These are phyloP conservation scores for Medauroidea extradentata DNA, from an alignment of 1,140 invertebrate species.

Conservation along the genomic window DNA sequence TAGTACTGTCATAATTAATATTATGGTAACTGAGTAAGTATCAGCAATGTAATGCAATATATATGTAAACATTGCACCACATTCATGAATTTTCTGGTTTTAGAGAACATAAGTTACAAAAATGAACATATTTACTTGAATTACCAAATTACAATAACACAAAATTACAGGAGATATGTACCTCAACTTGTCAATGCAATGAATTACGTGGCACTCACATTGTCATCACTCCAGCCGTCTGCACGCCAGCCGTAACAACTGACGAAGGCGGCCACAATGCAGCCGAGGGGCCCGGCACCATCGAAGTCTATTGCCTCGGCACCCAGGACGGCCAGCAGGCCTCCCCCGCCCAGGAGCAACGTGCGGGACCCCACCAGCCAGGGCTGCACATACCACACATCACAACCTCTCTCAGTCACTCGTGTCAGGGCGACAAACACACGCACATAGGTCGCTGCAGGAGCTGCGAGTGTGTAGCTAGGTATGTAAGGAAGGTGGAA, in stretches of 20 bases:
- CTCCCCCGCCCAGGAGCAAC: conserved; percentile 50
- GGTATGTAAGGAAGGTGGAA: too few species aligned
- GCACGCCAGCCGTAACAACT: conserved; percentile 48
- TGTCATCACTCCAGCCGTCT: conserved; percentile 26
- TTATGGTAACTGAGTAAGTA: too few species aligned
- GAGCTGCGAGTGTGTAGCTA: too few species aligned
- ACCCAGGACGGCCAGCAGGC: conserved; percentile 56
- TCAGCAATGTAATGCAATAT: too few species aligned
- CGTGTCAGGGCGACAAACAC: too few species aligned
- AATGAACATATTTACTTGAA: background rate
- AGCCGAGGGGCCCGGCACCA: conserved; percentile 61
- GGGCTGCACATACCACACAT: background rate
- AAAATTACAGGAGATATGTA: background rate
- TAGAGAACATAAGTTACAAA: background rate
- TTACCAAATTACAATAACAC: background rate
- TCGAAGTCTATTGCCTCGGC: conserved; percentile 50
- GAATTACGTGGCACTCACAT: background rate
- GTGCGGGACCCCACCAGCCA: conserved; percentile 33
- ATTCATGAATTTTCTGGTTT: background rate
- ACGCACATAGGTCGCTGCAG: too few species aligned
- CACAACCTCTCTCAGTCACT: too few species aligned
- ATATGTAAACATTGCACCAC: too few species aligned
- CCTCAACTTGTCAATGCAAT: background rate
- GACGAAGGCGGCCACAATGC: conserved; percentile 56
- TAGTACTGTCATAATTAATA: too few species aligned